Evolutionary conservation across 2,888 invertebrate species (phyloP), one percentile per base, ranked within the genome.

Genomic region (Dicyrtomina minuta): DNA sequence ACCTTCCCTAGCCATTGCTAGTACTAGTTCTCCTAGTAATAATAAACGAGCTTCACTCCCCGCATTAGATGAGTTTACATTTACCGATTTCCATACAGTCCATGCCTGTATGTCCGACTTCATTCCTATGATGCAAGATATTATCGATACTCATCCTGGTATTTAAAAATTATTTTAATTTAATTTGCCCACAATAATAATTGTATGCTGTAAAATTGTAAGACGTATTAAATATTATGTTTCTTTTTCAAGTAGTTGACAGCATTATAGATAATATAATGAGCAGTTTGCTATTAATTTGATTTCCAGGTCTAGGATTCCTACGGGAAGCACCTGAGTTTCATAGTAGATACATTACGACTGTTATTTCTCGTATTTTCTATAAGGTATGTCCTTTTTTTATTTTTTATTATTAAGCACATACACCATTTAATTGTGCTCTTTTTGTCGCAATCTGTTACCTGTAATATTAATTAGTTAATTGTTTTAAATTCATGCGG

Each of bases 71-170:
- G 64, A 69, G n/a, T 65, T 69, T 27, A 17, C 41, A 41, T 69
- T 69, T 33, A 39, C 53, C 17, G 49, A 66, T 43, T 49, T 61
- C 49, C 43, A 49, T 41, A 69, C 43, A 51, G 55, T 66, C 41
- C 43, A 68, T 22, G 77, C 86, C 55, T 79, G 82, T 22, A 78
- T 78, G 78, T 68, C 96, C 80, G 97, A 98, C 84, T 90, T 98
- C 83, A 91, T 95, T 80, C 91, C 95, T 24, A 83, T 97, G 78
- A 90, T 97, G 65, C 93, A 96, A 84, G 97, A 98, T 83, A 94
- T 98, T n/a, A 96, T 98, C 51, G 96, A 98, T 82, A 93, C 95
- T 10, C 97, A 98, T 85, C 97, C 97, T 0, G 98, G 99, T 78
- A 72, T 61, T 41, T 43, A 43, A n/a, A n/a, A n/a, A n/a, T n/a